phyloP scores from a whole-genome alignment of 2,113 vertebrate genomes.

The Eubucco bourcierii region DNA sequence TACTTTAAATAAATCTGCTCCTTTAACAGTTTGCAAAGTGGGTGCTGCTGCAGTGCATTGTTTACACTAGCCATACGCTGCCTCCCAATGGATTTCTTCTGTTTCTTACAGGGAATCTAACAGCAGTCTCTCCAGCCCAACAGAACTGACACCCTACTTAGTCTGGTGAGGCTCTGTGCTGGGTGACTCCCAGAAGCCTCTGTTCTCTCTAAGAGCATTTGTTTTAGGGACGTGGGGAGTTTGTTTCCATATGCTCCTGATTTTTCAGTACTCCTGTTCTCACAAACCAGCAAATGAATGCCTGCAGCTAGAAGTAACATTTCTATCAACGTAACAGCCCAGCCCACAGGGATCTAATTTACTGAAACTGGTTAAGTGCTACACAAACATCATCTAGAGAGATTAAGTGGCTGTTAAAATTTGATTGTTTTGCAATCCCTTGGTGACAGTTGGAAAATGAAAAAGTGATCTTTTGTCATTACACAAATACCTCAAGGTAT shows the following conservation, averaged over 20 bases:
- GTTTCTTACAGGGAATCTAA: constrained; percentile 51
- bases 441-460: constrained; percentile 61
- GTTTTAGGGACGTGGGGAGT: constrained; percentile 43
- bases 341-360: constrained; percentile 70
- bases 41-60: constrained; percentile 18
- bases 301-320: constrained; percentile 56
- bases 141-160: constrained; percentile 39
- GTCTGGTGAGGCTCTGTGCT: constrained; percentile 48
- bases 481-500: constrained; percentile 39
- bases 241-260: constrained; percentile 54
- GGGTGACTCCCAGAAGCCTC: constrained; percentile 9
- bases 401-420: constrained; percentile 73
- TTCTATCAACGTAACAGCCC: constrained; percentile 61
- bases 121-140: constrained; percentile 19
- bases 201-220: constrained; percentile 26
- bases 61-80: constrained; percentile 60
- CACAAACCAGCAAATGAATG: constrained; percentile 32
- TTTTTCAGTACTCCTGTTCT: constrained; percentile 48
- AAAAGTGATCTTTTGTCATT: constrained; percentile 57
- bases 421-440: constrained; percentile 69
- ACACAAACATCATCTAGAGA: constrained; percentile 69
- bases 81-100: constrained; percentile 57
- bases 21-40: not conserved
- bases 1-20: not conserved
- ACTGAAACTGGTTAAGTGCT: constrained; percentile 65